These are phyloP conservation scores for Lineus longissimus DNA, from an alignment of 1,140 invertebrate genomes.

Conservation along the genomic window DNA sequence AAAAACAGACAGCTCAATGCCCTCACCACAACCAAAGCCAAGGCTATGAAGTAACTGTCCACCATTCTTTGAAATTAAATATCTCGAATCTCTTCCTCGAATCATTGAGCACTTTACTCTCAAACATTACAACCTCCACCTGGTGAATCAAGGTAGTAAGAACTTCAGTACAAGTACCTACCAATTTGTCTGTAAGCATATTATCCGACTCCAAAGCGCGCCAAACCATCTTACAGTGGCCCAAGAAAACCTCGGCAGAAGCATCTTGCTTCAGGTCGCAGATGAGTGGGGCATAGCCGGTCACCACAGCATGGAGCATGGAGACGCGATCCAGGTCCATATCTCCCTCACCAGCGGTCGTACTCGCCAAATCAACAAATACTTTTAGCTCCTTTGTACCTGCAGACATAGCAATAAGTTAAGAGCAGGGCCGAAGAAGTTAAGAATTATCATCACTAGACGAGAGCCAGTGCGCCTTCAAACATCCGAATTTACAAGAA, in stretches of 20 bases:
- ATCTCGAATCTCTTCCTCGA: no score
- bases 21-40: no score
- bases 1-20: no score
- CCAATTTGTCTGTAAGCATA: slow-evolving; percentile 35
- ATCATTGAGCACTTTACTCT: no score
- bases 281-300: slow-evolving; percentile 45
- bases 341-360: slow-evolving; percentile 42
- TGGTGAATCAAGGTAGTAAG: no score
- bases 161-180: slow-evolving; percentile 14
- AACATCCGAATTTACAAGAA: no score
- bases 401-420: not conserved
- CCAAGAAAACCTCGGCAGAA: slow-evolving; percentile 30
- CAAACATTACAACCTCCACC: no score
- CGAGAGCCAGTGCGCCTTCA: not conserved
- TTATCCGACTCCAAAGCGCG: slow-evolving; percentile 31
- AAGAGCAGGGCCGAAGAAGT: not conserved
- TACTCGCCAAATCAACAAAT: slow-evolving; percentile 47
- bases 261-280: slow-evolving; percentile 31
- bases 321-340: slow-evolving; percentile 34
- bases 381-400: slow-evolving; percentile 43
- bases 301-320: slow-evolving; percentile 39
- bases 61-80: no score
- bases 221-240: slow-evolving; percentile 38
- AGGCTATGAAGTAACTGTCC: not conserved
- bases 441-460: no score